Evolutionary conservation across 2,888 invertebrate genomes (phyloP).

Genomic region (Euphydryas editha): DNA sequence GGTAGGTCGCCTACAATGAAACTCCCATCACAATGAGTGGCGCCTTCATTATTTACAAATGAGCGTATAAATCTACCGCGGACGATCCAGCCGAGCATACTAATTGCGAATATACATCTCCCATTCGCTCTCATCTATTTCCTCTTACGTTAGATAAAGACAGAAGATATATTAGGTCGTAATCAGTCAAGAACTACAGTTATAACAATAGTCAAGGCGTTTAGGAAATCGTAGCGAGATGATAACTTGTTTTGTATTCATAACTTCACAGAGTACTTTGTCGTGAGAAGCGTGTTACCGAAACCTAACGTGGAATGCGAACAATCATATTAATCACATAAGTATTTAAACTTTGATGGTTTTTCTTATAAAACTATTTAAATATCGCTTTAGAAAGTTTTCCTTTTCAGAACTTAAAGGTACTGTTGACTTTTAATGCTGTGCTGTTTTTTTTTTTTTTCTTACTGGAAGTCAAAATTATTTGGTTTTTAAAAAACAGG

Average conservation of each 20-base stretch:
- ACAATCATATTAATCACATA: too few species aligned
- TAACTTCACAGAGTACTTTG: conserved; percentile 12
- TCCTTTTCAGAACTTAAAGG: not conserved
- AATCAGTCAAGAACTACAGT: conserved; percentile 37
- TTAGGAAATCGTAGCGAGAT: conserved; percentile 27
- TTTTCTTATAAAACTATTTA: too few species aligned
- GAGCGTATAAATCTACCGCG: conserved; percentile 74
- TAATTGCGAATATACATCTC: conserved; percentile 52
- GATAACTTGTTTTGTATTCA: conserved; percentile 33
- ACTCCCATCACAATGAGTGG: conserved; percentile 78
- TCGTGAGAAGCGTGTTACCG: conserved; percentile 22
- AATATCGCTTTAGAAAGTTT: not conserved
- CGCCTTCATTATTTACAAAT: conserved; percentile 81
- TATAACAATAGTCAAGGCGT: conserved; percentile 32
- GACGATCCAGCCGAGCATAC: conserved; percentile 63
- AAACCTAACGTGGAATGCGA: not conserved
- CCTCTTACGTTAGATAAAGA: conserved; percentile 21
- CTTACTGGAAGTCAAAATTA: too few species aligned
- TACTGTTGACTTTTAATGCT: too few species aligned
- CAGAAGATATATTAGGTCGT: conserved; percentile 31
- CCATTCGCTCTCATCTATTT: conserved; percentile 22
- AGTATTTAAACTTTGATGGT: too few species aligned
- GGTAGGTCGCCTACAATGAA: conserved; percentile 73
- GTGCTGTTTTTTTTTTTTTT: too few species aligned
- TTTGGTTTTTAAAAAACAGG: too few species aligned